Percentiles rank a stretch among this genome's conserved stretches.
phyloP scores from a whole-genome alignment of 2,113 vertebrate species.

The Phalacrocorax aristotelis region DNA sequence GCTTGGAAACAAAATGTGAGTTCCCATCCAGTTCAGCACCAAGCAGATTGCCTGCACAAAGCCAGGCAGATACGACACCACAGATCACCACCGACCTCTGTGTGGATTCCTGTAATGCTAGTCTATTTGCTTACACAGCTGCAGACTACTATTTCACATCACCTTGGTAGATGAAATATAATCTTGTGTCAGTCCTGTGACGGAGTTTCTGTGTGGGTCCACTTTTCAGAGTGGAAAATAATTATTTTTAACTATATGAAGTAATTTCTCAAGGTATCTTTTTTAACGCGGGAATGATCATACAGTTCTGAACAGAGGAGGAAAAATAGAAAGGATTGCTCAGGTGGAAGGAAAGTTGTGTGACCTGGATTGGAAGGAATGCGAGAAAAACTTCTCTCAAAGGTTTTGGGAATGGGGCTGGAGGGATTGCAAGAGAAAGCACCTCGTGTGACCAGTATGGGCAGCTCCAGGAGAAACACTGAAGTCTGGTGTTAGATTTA shows the following conservation, averaged over 20 bases:
- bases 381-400: not conserved
- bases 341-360: not conserved
- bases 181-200: not conserved
- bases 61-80: not conserved
- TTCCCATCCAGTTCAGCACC: not conserved
- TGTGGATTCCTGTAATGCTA: not conserved
- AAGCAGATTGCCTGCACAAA: not conserved
- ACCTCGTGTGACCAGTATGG: not conserved
- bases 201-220: not conserved
- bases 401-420: not conserved
- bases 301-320: not conserved
- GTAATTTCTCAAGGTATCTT: not conserved
- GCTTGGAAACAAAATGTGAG: not conserved
- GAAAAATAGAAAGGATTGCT: not conserved
- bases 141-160: not conserved
- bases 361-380: not conserved
- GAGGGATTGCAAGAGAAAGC: not conserved
- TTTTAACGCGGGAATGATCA: not conserved
- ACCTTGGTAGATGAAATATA: not conserved
- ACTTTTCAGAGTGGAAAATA: not conserved
- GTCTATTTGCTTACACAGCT: conserved; percentile 20
- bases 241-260: not conserved
- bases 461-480: not conserved
- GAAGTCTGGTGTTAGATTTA: not conserved
- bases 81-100: not conserved